Base-by-base conservation (phyloP, 2,797 vertebrate genomes). In the Xiphophorus birchmanni region DNA sequence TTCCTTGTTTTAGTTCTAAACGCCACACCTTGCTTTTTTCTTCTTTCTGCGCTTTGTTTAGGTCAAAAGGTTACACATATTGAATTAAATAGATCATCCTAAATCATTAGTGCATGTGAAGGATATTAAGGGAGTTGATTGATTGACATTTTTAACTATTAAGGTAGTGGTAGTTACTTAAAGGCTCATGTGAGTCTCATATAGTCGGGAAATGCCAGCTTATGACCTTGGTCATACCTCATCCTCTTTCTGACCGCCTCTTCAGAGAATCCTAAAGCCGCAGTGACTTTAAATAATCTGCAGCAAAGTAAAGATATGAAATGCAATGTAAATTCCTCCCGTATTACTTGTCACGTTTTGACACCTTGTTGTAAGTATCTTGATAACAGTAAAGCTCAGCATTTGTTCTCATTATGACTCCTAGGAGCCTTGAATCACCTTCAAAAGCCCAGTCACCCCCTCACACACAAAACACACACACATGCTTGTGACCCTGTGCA, bases 361-460 rank as follows among this genome's bases (percentile, higher is more conserved):
- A 93, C 93, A 91, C 90, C 75, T 40, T 89, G 90, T 89, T 76
- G 72, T 92, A 87, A 91, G 87, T 88, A 87, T 93, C 86, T 90
- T 87, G 91, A 92, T 92, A 91, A 91, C 89, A 79, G 90, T 90
- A 88, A 92, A 92, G 91, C 93, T 93, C 89, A 89, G 89, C 85
- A 60, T 91, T 92, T 92, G 92, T 93, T 92, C 94, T 94, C 87
- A 89, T 94, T 93, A 93, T 92, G 89, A 93, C 92, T 92, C 84
- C 82, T 82, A 83, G 86, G 82, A 90, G 89, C 91, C 89, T 91
- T 11, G 73, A 85, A 81, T 94, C 92, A 95, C 94, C 94, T 95
- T 95, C 93, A 95, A 90, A 93, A 93, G 80, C 87, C 82, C 88
- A 84, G 79, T 93, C 86, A 87, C 73, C 78, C 86, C 88, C 84